Evolutionary conservation across 2,113 vertebrate species (phyloP).

Genomic region (Notechis scutatus): DNA sequence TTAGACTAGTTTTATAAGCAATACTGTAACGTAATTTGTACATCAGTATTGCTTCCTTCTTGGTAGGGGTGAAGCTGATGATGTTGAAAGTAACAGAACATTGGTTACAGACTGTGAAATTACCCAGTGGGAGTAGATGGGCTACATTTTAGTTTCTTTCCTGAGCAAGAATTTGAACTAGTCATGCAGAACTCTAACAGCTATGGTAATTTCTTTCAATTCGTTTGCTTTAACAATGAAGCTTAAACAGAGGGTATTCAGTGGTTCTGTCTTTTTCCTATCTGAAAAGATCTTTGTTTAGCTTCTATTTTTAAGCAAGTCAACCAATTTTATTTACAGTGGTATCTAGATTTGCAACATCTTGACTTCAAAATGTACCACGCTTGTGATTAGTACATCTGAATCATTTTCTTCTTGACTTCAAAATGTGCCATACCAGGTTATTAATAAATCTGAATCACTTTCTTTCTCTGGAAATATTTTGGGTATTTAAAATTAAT

Average conservation of each 20-base stretch:
- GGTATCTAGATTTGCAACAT: neutral
- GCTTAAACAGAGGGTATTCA: conserved; percentile 26
- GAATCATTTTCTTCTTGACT: neutral
- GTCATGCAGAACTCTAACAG: conserved; percentile 22
- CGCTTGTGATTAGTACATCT: neutral
- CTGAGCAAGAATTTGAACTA: conserved; percentile 19
- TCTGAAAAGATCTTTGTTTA: accelerated
- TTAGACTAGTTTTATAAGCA: conserved; percentile 46
- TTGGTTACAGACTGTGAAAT: conserved; percentile 40
- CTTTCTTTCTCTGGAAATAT: neutral
- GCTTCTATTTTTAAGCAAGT: neutral
- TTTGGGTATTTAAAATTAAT: neutral
- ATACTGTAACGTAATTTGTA: conserved; percentile 42
- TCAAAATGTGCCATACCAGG: neutral
- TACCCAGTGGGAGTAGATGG: conserved; percentile 25
- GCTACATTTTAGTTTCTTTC: conserved; percentile 18
- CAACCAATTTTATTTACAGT: neutral
- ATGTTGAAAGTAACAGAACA: conserved; percentile 43
- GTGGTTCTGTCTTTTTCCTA: conserved; percentile 24
- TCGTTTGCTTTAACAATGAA: neutral
- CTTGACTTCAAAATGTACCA: neutral
- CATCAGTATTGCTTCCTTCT: conserved; percentile 31
- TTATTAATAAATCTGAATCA: neutral
- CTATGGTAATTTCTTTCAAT: conserved; percentile 32
- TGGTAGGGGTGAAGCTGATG: conserved; percentile 35